A percentile compares a stretch with the other conserved stretches of the same genome.
phyloP scores from a whole-genome alignment of 2,113 vertebrate genomes.

The Etheostoma cragini region DNA sequence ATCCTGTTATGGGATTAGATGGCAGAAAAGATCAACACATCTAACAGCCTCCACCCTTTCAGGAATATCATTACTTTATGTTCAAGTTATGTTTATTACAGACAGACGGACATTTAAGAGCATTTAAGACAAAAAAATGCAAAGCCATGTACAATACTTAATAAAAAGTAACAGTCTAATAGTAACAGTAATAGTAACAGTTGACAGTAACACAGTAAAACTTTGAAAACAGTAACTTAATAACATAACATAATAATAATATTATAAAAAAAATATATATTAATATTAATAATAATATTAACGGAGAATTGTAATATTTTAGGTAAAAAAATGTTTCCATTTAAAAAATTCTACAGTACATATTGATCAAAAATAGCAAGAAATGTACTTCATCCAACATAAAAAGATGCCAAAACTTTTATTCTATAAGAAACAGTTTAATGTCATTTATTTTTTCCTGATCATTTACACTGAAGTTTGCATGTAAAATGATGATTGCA shows the following conservation, averaged over 20 bases:
- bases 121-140: too few species aligned
- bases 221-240: too few species aligned
- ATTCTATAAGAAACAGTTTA: background rate
- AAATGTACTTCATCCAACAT: background rate
- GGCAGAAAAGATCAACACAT: conserved; percentile 22
- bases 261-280: too few species aligned
- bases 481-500: background rate
- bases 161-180: too few species aligned
- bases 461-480: background rate
- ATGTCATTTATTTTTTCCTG: background rate
- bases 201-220: too few species aligned
- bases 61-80: background rate
- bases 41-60: background rate
- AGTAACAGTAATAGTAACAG: too few species aligned
- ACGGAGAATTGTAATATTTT: too few species aligned
- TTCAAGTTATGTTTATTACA: background rate
- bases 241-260: too few species aligned
- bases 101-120: too few species aligned
- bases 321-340: too few species aligned
- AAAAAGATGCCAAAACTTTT: background rate
- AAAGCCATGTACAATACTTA: too few species aligned
- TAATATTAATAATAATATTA: too few species aligned
- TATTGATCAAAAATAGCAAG: background rate
- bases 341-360: background rate
- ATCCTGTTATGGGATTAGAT: conserved; percentile 18